phyloP scores from a whole-genome alignment of 2,888 invertebrate genomes.

The Agonum fuliginosum region DNA sequence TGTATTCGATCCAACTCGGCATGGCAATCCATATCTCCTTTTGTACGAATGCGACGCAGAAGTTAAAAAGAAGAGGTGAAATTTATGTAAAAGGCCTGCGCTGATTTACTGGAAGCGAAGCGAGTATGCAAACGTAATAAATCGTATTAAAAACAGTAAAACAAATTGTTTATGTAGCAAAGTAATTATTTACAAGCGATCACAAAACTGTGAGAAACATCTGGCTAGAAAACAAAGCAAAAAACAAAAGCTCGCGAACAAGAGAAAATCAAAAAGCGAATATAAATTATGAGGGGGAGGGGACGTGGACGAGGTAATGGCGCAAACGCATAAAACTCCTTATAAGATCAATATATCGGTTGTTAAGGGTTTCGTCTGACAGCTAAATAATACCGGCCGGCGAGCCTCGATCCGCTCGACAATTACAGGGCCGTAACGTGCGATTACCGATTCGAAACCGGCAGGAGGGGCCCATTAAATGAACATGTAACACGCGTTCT shows the following conservation, averaged over 20 bases:
- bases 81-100: too few species aligned
- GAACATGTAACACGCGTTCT: constrained; percentile 37
- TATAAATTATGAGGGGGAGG: constrained; percentile 19
- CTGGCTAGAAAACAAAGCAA: constrained; percentile 22
- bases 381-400: constrained; percentile 62
- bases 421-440: constrained; percentile 43
- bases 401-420: constrained; percentile 15
- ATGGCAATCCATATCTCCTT: too few species aligned
- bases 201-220: constrained; percentile 37
- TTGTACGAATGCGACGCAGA: too few species aligned
- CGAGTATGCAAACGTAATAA: constrained; percentile 23
- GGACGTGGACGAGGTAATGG: constrained; percentile 63
- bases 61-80: too few species aligned
- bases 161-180: constrained; percentile 16
- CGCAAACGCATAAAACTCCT: constrained; percentile 66
- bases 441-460: constrained; percentile 20
- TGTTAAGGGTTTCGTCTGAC: constrained; percentile 63
- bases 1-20: too few species aligned
- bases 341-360: constrained; percentile 66
- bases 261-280: constrained; percentile 44
- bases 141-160: constrained; percentile 10
- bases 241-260: not conserved
- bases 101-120: too few species aligned
- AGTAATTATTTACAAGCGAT: constrained; percentile 23
- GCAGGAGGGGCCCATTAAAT: constrained; percentile 35